These are phyloP conservation scores for Salvelinus namaycush DNA, from an alignment of 2,113 vertebrate species.

Conservation along the genomic window DNA sequence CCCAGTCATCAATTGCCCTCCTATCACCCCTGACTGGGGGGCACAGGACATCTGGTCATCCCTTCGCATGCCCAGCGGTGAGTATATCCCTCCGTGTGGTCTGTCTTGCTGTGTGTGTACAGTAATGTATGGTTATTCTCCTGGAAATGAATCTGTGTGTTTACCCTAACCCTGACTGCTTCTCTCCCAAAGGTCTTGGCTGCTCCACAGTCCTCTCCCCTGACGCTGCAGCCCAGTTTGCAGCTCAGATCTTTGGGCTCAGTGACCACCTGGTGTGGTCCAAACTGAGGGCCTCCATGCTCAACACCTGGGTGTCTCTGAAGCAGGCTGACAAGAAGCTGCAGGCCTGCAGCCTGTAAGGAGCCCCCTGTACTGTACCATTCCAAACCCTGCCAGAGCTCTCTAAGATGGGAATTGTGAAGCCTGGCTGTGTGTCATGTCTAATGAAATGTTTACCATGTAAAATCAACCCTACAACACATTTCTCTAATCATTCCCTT, in stretches of 20 bases:
- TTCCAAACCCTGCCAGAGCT: not conserved
- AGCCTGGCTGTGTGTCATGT: not conserved
- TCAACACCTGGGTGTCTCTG: constrained; percentile 93
- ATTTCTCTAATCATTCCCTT: not conserved
- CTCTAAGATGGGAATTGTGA: not conserved
- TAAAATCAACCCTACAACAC: not conserved
- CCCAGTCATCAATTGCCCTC: constrained; percentile 94
- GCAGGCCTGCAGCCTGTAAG: constrained; percentile 75
- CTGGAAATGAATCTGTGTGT: not conserved
- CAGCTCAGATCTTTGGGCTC: constrained; percentile 92
- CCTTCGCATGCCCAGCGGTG: constrained; percentile 94
- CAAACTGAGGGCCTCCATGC: constrained; percentile 83
- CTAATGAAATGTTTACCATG: not conserved
- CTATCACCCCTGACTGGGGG: constrained; percentile 93
- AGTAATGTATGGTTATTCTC: not conserved
- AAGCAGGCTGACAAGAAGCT: constrained; percentile 92
- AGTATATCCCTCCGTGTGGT: constrained; percentile 32
- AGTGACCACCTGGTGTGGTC: constrained; percentile 91
- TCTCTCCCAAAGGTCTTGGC: constrained; percentile 79
- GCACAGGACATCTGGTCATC: constrained; percentile 97
- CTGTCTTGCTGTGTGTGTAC: not conserved
- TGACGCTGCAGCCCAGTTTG: constrained; percentile 90
- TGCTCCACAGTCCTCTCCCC: constrained; percentile 91
- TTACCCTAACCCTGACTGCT: not conserved
- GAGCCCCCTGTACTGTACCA: not conserved